phyloP scores from a whole-genome alignment of 1,140 invertebrate genomes.

The Frieseomelitta varia region DNA sequence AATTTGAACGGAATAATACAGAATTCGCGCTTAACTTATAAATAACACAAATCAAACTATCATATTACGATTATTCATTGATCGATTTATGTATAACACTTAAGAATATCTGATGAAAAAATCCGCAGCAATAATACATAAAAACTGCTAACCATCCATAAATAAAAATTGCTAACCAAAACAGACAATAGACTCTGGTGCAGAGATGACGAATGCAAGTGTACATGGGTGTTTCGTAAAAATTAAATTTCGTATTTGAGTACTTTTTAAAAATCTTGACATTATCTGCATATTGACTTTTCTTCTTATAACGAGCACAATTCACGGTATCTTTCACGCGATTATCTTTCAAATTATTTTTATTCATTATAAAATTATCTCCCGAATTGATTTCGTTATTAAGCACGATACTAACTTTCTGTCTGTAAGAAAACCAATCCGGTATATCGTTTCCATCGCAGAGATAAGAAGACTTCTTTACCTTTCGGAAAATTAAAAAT shows the following conservation, averaged over 20 bases:
- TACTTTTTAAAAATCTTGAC: neutral
- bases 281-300: neutral
- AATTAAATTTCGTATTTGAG: neutral
- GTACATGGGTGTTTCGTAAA: neutral
- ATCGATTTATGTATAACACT: neutral
- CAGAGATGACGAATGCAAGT: neutral
- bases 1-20: neutral
- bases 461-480: neutral
- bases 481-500: conserved; percentile 50
- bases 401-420: neutral
- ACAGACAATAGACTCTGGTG: conserved; percentile 20
- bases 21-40: neutral
- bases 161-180: conserved; percentile 38
- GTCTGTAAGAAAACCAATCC: neutral
- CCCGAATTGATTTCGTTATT: neutral
- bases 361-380: too few species aligned
- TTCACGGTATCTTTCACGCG: too few species aligned
- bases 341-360: neutral
- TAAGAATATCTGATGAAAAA: neutral
- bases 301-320: neutral
- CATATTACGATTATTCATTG: neutral
- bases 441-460: neutral
- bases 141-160: conserved; percentile 34
- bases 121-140: conserved; percentile 11
- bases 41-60: too few species aligned